These are phyloP conservation scores for Nasonia vitripennis DNA, from an alignment of 1,140 invertebrate species.

Conservation along the genomic window DNA sequence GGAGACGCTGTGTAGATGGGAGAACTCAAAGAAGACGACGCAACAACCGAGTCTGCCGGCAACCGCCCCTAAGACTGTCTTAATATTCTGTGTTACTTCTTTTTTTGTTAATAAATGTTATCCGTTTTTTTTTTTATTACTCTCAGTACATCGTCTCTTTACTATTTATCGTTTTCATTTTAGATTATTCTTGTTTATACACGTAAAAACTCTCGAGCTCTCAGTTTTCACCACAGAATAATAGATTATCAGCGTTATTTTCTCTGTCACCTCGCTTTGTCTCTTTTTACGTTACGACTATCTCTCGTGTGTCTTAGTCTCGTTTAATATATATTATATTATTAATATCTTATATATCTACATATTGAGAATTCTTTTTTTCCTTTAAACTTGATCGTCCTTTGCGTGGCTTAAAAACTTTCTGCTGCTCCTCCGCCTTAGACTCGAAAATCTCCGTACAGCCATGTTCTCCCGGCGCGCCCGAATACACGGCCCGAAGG, in stretches of 20 bases:
- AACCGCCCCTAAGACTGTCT: constrained; percentile 42
- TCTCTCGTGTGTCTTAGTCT: constrained; percentile 49
- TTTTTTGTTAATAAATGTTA: constrained; percentile 22
- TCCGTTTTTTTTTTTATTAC: constrained; percentile 6
- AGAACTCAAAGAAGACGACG: not conserved
- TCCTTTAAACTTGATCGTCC: constrained; percentile 29
- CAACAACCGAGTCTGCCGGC: constrained; percentile 42
- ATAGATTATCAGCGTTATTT: constrained; percentile 47
- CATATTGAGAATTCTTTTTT: constrained; percentile 61
- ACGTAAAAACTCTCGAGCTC: constrained; percentile 58
- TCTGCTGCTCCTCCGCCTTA: constrained; percentile 47
- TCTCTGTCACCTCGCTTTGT: constrained; percentile 19
- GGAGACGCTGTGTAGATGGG: not conserved
- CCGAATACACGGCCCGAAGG: constrained; percentile 5
- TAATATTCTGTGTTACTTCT: not conserved
- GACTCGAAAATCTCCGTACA: constrained; percentile 38
- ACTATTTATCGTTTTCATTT: constrained; percentile 46
- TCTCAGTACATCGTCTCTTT: constrained; percentile 33
- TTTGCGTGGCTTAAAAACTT: constrained; percentile 42
- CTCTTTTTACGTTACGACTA: constrained; percentile 19
- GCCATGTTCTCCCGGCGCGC: constrained; percentile 26
- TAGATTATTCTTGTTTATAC: constrained; percentile 48
- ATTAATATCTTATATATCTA: constrained; percentile 57
- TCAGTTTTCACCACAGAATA: constrained; percentile 48
- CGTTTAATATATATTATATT: constrained; percentile 58